Evolutionary conservation across 2,888 invertebrate genomes (phyloP).

Genomic region (Acanthococcus lagerstroemiae): DNA sequence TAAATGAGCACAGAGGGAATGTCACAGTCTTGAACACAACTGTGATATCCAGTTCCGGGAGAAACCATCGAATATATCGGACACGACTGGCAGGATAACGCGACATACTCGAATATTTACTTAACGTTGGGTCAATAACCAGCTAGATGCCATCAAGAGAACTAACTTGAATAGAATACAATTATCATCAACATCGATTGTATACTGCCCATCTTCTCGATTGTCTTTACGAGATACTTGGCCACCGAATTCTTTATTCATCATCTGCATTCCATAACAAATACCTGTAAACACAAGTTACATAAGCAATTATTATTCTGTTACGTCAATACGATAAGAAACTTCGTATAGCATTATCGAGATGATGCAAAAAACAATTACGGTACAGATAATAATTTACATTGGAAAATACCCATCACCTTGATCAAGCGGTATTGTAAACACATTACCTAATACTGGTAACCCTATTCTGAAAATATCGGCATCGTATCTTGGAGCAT

Average conservation of each 20-base stretch:
- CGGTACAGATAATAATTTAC: not conserved
- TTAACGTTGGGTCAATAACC: not conserved
- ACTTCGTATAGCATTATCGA: too few species aligned
- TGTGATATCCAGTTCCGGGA: too few species aligned
- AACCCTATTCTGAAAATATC: constrained; percentile 91
- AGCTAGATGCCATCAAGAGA: not conserved
- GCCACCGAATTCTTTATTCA: constrained; percentile 96
- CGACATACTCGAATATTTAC: not conserved
- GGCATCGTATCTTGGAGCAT: constrained; percentile 88
- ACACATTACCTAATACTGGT: constrained; percentile 63
- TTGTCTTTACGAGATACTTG: constrained; percentile 74
- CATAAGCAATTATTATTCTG: too few species aligned
- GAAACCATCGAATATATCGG: too few species aligned
- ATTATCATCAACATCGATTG: constrained; percentile 75
- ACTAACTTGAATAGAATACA: constrained; percentile 87
- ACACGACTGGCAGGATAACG: too few species aligned
- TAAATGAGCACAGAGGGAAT: too few species aligned
- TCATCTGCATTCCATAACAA: constrained; percentile 99
- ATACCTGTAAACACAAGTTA: constrained; percentile 58
- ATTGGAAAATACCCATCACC: not conserved
- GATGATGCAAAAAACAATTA: too few species aligned
- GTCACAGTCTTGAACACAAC: too few species aligned
- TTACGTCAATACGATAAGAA: too few species aligned
- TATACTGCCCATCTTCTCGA: constrained; percentile 89
- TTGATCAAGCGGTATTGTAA: not conserved